Conservation (phyloP, 2,888 invertebrate genomes). For the Empis livida region DNA sequence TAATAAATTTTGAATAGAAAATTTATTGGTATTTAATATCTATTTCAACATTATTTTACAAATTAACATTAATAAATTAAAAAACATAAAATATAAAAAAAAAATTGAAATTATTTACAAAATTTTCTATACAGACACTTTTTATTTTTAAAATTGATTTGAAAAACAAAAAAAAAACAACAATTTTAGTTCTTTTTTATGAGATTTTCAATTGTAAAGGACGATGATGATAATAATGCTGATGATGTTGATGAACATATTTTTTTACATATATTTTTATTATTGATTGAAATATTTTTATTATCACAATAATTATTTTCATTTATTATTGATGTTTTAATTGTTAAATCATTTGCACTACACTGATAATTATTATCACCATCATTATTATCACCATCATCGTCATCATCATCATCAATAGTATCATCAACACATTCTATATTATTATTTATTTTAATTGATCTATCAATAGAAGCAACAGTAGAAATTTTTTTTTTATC, state of each 20-base stretch:
- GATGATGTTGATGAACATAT: slow-evolving; percentile 1
- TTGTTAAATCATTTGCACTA: background rate
- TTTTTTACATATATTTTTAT: background rate
- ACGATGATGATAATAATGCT: slow-evolving; percentile 7
- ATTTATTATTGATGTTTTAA: background rate
- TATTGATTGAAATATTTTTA: background rate
- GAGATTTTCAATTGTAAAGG: slow-evolving; percentile 34
- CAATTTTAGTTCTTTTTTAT: slow-evolving; percentile 28
- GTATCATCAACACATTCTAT: background rate
- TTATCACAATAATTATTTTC: background rate
- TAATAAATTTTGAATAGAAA: too few species aligned
- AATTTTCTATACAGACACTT: too few species aligned
- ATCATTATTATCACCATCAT: background rate
- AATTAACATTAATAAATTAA: too few species aligned
- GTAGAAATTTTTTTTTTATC: background rate
- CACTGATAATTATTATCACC: background rate
- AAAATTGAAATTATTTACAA: too few species aligned
- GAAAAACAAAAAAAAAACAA: slow-evolving; percentile 10
- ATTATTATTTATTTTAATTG: background rate
- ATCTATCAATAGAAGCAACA: background rate
- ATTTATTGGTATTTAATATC: too few species aligned
- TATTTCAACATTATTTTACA: too few species aligned
- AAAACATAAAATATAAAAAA: too few species aligned
- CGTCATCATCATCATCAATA: too few species aligned
- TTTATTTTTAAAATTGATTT: too few species aligned